A percentile compares a stretch with the other conserved stretches of the same genome.
Evolutionary conservation across 2,113 vertebrate species (phyloP).

Genomic region (Pedionomus torquatus): DNA sequence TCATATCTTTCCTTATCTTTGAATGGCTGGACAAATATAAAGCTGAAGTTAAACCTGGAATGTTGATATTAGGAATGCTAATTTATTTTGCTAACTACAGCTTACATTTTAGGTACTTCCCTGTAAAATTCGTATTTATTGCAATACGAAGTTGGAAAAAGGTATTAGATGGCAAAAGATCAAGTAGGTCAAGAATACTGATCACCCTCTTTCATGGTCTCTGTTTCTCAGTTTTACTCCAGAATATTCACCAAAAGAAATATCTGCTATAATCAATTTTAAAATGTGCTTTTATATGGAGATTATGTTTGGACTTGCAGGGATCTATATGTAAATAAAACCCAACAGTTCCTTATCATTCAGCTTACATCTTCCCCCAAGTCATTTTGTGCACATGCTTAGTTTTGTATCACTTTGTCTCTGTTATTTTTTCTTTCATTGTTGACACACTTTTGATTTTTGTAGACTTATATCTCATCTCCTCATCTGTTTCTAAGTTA

Average conservation of each 20-base stretch:
- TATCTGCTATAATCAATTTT: background rate
- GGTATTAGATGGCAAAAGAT: background rate
- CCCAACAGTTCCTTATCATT: background rate
- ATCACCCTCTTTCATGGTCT: background rate
- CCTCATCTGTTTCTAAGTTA: conserved; percentile 12
- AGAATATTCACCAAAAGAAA: background rate
- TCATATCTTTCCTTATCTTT: background rate
- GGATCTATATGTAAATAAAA: conserved; percentile 31
- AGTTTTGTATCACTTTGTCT: background rate
- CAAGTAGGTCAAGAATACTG: background rate
- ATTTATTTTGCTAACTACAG: background rate
- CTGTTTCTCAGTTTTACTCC: background rate
- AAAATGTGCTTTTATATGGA: background rate
- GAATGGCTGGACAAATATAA: background rate
- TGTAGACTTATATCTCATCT: background rate
- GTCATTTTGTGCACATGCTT: background rate
- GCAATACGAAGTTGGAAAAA: background rate
- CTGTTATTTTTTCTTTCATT: background rate
- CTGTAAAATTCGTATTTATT: background rate
- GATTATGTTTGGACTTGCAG: conserved; percentile 5
- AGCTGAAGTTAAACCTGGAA: background rate
- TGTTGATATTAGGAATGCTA: background rate
- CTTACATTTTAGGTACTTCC: background rate
- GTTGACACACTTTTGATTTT: background rate
- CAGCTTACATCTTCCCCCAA: background rate